Evolutionary conservation across 2,113 vertebrate genomes (phyloP).

Genomic region (Myotis davidii): DNA sequence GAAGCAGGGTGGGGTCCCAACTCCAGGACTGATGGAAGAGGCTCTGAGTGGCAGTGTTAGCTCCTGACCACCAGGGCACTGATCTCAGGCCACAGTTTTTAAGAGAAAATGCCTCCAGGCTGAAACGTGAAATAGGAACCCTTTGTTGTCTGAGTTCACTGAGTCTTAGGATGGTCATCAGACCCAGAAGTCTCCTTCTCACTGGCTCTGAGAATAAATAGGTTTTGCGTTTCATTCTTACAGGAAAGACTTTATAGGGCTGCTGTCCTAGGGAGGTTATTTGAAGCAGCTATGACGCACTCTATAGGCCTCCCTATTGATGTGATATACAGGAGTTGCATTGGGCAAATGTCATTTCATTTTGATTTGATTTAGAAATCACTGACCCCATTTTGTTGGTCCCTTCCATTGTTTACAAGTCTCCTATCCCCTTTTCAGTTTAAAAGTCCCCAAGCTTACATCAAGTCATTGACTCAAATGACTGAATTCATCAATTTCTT

Average conservation of each 20-base stretch:
- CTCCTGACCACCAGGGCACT: neutral
- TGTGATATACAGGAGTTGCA: neutral
- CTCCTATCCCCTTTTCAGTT: slow-evolving; percentile 45
- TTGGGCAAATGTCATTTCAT: slow-evolving; percentile 46
- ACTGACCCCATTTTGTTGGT: slow-evolving; percentile 35
- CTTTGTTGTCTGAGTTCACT: neutral
- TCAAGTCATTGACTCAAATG: neutral
- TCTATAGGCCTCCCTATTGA: neutral
- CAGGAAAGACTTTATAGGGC: neutral
- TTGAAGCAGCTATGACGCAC: slow-evolving; percentile 40
- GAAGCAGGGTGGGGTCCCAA: too few relatives aligned
- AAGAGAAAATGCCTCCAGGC: neutral
- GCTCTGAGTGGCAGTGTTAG: neutral
- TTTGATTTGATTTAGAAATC: slow-evolving; percentile 62
- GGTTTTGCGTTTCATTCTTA: neutral
- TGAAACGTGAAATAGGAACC: neutral
- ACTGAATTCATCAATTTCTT: neutral
- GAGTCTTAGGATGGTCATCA: neutral
- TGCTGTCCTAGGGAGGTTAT: slow-evolving; percentile 20
- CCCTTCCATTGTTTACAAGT: slow-evolving; percentile 37
- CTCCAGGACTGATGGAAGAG: neutral
- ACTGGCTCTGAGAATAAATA: neutral
- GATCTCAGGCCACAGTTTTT: neutral
- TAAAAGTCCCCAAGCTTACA: neutral
- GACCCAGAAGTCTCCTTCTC: neutral